Base-by-base conservation (phyloP, 2,888 invertebrate genomes). In the Geotrupes spiniger region DNA sequence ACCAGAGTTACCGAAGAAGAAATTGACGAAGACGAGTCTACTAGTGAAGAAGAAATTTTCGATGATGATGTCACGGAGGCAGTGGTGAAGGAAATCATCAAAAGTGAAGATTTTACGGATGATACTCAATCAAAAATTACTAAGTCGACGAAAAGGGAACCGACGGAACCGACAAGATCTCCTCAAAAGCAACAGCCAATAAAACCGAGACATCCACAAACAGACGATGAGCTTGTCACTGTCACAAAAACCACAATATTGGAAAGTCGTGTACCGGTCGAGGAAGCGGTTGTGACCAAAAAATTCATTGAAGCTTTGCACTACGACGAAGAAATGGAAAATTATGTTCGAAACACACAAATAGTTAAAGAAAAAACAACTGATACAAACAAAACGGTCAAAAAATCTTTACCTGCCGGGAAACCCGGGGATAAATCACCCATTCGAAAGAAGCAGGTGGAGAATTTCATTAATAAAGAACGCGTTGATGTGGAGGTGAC, bases 281-380 rank as follows among this genome's bases (percentile, higher is more conserved):
- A 66, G 14, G 72, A 73, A 56, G 68, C 70, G 8, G 21, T 65
- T 3, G 52, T 60, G 12, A 61, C 62, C 12, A 70, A 69, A 46
- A 69, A 65, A 53, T 62, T 63, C 46, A 62, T 69, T 27, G 58
- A 54, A 28, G 57, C 56, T 36, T 46, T 68, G 25, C 64, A 68
- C 33, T 56, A 55, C 39, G 69, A 65, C 38, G 70, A 71, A 44
- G 68, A 66, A 33, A 33, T 15, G 2, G 33, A 33, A 14, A 33
- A 14, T 9, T 12, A 15, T 2, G 14, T 33, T 16, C 36, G 41
- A 25, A 41, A 42, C 29, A 29, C 29, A 1, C 27, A 11, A 17
- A 27, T 11, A 2, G 26, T 39, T 4, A 8, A 10, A 6, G 38
- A 36, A 25, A 40, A 36, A 4, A n/a, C n/a, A n/a, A n/a, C n/a